Base-by-base conservation (phyloP, 2,797 vertebrate genomes). In the Schizopygopsis malacanthus region DNA sequence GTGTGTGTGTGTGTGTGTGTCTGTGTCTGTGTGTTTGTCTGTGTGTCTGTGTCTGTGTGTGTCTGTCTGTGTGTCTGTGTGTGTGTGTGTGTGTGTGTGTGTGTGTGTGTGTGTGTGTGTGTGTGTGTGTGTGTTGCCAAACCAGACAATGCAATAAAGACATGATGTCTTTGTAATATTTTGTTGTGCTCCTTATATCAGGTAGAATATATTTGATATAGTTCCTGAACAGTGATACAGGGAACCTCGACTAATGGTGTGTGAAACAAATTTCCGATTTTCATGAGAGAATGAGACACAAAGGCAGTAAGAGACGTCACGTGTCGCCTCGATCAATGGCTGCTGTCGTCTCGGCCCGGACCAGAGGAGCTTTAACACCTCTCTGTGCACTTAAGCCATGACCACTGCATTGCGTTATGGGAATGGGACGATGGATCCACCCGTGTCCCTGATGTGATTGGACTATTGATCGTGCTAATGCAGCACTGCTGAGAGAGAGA, bases 401-500 rank as follows among this genome's bases (percentile, higher is more conserved):
- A 95, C 95, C 94, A 94, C 95, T 95, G 95, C 94, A 95, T 92
- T 95, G 95, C 93, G 93, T 94, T 93, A 93, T 94, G 95, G 95
- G 94, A 94, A 92, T 91, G 92, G 93, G 81, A 63, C 92, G 95
- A 96, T 96, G 94, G 95, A 96, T 96, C 94, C 94, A 94, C 93
- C 94, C 86, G 91, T 92, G 95, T 95, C 94, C 95, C 95, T 92
- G 92, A 95, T 95, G 94, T 95, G 93, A 96, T 96, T 94, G 94
- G 94, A 93, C 93, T 96, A 96, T 96, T 93, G 95, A 96, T 96
- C 93, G 94, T 82, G 45, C 94, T 95, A 96, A 96, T 96, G 95
- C 95, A 94, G 94, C 94, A 95, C 95, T 95, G 94, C 94, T 89
- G 95, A 86, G 81, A 79, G 83, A 84, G 91, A 85, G 82, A 95